Conservation (phyloP, 2,888 invertebrate species). For the Zaprionus obscuricornis region DNA sequence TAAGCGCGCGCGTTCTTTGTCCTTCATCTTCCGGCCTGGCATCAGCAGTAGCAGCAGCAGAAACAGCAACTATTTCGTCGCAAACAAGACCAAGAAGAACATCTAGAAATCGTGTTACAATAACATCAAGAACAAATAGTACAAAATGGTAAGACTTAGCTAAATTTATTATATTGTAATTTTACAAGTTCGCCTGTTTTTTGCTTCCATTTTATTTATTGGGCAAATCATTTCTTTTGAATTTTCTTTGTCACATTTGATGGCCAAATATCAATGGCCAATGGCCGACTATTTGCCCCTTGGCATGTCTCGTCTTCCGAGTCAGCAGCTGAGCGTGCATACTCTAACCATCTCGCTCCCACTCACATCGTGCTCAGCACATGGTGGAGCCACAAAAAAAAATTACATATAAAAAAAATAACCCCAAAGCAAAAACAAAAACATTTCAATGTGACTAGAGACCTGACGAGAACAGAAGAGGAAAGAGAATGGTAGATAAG, state of each 20-base stretch:
- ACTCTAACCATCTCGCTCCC: conserved; percentile 46
- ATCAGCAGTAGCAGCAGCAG: conserved; percentile 21
- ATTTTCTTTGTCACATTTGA: conserved; percentile 51
- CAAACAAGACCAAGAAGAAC: conserved; percentile 14
- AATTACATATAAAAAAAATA: not conserved
- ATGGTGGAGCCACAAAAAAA: conserved; percentile 37
- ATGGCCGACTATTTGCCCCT: conserved; percentile 3
- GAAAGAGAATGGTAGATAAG: not conserved
- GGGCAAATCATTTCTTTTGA: conserved; percentile 35
- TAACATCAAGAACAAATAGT: not conserved
- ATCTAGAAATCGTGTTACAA: too few relatives aligned
- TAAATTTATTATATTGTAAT: conserved; percentile 1
- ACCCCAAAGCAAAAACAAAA: conserved; percentile 38
- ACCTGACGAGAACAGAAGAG: not conserved
- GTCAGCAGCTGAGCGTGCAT: conserved; percentile 47
- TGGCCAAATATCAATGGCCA: conserved; percentile 51
- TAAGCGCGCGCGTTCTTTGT: too few relatives aligned
- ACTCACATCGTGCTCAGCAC: conserved; percentile 37
- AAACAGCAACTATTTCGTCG: conserved; percentile 25
- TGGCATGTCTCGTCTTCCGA: not conserved
- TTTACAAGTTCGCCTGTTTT: too few relatives aligned
- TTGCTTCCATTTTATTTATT: not conserved
- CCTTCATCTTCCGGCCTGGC: too few relatives aligned
- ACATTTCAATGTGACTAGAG: conserved; percentile 36
- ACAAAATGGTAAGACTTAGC: conserved; percentile 43